Evolutionary conservation across 1,140 invertebrate species (phyloP).

Genomic region (Drosophila sucinea): DNA sequence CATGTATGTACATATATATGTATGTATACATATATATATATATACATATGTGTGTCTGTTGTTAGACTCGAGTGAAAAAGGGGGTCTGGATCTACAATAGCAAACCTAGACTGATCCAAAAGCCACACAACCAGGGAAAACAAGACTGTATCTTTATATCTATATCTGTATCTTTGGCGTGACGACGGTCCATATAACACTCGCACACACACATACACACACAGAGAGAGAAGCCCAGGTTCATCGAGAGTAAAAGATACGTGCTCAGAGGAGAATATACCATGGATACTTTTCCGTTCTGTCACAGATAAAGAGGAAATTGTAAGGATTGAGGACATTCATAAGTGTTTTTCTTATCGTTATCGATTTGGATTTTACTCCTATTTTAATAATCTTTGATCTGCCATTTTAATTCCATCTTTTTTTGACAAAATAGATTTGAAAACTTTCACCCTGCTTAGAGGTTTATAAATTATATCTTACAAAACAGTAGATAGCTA

Average conservation of each 20-base stretch:
- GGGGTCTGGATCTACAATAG: constrained; percentile 16
- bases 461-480: too few species aligned
- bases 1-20: neutral
- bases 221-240: neutral
- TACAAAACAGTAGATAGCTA: too few species aligned
- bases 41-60: neutral
- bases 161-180: constrained; percentile 8
- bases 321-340: neutral
- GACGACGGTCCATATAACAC: constrained; percentile 7
- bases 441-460: too few species aligned
- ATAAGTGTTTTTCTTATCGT: neutral
- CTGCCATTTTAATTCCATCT: too few species aligned
- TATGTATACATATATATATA: neutral
- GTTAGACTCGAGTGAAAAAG: neutral
- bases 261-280: neutral
- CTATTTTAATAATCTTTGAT: too few species aligned
- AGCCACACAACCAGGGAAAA: constrained; percentile 2
- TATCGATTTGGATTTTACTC: too few species aligned
- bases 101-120: constrained; percentile 11
- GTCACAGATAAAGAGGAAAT: neutral
- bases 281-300: neutral
- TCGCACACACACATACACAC: neutral
- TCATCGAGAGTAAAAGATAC: neutral
- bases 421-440: too few species aligned
- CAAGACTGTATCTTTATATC: neutral